Evolutionary conservation across 2,888 invertebrate species (phyloP).

Genomic region (Cheilosia vernalis): DNA sequence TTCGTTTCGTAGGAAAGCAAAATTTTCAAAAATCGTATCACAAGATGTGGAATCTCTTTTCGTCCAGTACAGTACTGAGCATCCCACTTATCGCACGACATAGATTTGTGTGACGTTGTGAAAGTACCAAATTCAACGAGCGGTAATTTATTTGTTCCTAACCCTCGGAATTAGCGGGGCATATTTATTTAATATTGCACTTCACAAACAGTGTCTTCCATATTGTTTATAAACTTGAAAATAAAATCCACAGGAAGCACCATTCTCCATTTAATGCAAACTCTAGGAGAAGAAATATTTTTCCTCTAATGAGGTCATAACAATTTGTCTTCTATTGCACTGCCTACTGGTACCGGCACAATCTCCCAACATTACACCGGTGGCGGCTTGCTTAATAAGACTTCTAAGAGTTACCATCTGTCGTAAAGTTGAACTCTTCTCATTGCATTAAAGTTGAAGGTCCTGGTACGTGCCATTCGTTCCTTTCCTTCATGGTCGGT

Average conservation of each 20-base stretch:
- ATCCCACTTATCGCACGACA: too few relatives aligned
- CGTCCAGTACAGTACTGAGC: too few relatives aligned
- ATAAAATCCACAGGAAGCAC: constrained; percentile 5
- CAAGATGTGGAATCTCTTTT: too few relatives aligned
- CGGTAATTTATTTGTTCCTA: too few relatives aligned
- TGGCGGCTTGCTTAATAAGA: constrained; percentile 42
- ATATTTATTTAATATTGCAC: too few relatives aligned
- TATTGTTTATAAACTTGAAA: background rate
- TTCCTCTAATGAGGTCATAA: constrained; percentile 62
- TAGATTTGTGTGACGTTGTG: too few relatives aligned
- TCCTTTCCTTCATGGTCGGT: constrained; percentile 57
- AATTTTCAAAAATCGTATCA: too few relatives aligned
- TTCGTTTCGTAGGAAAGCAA: too few relatives aligned
- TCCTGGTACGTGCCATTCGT: constrained; percentile 67
- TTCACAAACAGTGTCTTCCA: too few relatives aligned
- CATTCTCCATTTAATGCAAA: background rate
- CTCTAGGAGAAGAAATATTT: constrained; percentile 37
- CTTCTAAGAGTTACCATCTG: constrained; percentile 59
- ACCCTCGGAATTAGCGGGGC: too few relatives aligned
- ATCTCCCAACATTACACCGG: constrained; percentile 9
- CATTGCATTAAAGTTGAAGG: constrained; percentile 64
- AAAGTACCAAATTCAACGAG: too few relatives aligned
- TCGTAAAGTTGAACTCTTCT: constrained; percentile 61
- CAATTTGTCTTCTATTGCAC: constrained; percentile 36
- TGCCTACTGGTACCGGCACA: constrained; percentile 2